Evolutionary conservation across 64 coral and sea anemone species (phyloP).

Genomic region (Porites lutea): DNA sequence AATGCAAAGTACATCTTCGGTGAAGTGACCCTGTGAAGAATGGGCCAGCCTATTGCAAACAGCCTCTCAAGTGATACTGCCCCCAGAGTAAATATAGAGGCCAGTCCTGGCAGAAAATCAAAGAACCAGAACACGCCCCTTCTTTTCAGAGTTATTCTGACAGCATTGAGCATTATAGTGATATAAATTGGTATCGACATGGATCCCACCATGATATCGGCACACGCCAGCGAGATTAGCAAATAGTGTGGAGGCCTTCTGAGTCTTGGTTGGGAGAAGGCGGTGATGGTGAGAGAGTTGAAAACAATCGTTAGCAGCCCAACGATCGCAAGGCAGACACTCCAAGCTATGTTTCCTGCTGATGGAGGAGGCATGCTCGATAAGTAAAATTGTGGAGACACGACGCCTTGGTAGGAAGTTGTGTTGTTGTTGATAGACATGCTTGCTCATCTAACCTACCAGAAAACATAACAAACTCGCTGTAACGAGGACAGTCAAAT

Average conservation of each 20-base stretch:
- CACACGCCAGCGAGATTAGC: not conserved
- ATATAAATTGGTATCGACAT: not conserved
- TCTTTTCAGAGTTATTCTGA: not conserved
- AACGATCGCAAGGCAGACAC: not conserved
- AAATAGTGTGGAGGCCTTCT: not conserved
- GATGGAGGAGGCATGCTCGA: not conserved
- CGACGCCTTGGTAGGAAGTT: not conserved
- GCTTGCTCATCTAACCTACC: not conserved
- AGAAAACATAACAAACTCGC: too few relatives aligned
- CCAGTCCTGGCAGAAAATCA: not conserved
- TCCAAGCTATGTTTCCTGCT: not conserved
- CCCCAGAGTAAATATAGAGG: constrained; percentile 1
- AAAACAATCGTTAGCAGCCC: not conserved
- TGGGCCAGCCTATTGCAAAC: not conserved
- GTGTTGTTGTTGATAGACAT: not conserved
- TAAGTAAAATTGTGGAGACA: not conserved
- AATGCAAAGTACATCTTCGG: not conserved
- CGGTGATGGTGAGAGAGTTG: not conserved
- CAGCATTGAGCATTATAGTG: not conserved
- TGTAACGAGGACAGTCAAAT: too few relatives aligned
- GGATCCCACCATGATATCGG: not conserved
- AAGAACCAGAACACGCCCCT: not conserved
- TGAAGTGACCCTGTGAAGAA: not conserved
- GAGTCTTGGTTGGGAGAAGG: not conserved
- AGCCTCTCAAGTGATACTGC: not conserved